These are phyloP conservation scores for Propithecus deckenii DNA, from an alignment of 2,797 vertebrate genomes.

Conservation along the genomic window DNA sequence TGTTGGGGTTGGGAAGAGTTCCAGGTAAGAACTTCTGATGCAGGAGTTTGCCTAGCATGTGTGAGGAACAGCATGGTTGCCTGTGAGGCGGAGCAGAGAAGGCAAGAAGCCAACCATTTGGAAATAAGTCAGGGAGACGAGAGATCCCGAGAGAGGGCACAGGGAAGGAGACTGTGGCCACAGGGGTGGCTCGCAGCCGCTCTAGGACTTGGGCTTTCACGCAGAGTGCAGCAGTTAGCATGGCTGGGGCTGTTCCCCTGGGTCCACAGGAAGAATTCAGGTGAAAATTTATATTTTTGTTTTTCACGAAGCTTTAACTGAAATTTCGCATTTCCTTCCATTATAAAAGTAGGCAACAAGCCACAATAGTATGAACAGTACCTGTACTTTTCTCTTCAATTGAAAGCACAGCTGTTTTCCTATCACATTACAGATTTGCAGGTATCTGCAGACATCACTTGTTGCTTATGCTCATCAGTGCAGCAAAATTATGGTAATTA, in stretches of 20 bases:
- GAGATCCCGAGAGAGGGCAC: background rate
- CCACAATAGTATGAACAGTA: background rate
- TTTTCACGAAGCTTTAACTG: background rate
- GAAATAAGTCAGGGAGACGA: background rate
- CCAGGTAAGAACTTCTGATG: background rate
- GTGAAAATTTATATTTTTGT: background rate
- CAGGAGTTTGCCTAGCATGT: background rate
- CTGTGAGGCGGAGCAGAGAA: background rate
- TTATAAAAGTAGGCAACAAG: background rate
- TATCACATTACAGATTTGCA: background rate
- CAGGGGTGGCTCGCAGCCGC: background rate
- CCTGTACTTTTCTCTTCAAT: background rate
- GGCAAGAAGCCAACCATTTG: background rate
- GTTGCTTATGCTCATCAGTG: background rate
- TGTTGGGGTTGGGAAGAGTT: background rate
- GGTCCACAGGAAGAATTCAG: background rate
- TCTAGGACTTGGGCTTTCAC: background rate
- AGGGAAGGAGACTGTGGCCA: background rate
- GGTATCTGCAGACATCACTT: background rate
- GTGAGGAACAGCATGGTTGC: background rate
- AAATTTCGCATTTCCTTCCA: background rate
- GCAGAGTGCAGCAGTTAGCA: background rate
- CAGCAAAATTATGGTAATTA: background rate
- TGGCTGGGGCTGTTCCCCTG: background rate
- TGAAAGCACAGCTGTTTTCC: background rate